phyloP scores from a whole-genome alignment of 2,113 vertebrate genomes.

The Microcebus jonahi region DNA sequence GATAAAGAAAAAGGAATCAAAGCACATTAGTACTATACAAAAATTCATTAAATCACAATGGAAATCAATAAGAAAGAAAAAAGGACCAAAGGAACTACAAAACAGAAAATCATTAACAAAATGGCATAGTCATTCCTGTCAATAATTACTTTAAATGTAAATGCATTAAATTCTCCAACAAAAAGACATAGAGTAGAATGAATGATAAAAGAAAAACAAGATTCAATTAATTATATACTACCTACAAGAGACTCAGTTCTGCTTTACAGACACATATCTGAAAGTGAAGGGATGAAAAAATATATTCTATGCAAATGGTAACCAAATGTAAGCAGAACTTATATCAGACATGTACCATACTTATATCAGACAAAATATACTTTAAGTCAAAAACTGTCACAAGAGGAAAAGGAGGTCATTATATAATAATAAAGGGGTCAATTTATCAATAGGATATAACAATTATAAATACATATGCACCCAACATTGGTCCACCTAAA shows the following conservation, averaged over 20 bases:
- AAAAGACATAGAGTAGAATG: background rate
- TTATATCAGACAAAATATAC: background rate
- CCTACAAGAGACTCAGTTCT: background rate
- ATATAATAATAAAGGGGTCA: background rate
- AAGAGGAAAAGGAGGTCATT: background rate
- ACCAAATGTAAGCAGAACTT: background rate
- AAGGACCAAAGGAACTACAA: background rate
- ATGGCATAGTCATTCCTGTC: background rate
- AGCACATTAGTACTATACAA: background rate
- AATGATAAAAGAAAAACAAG: background rate
- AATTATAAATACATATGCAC: background rate
- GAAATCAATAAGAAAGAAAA: background rate
- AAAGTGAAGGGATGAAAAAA: background rate
- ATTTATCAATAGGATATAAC: background rate
- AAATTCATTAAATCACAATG: background rate
- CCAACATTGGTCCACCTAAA: background rate
- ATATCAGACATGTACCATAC: background rate
- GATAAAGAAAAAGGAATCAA: background rate
- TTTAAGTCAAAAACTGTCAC: background rate
- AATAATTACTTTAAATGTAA: background rate
- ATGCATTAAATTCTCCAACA: background rate
- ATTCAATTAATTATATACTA: background rate
- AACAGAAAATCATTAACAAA: background rate
- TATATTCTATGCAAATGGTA: background rate
- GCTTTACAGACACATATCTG: background rate